A percentile compares a stretch with the other conserved stretches of the same genome.
These are phyloP conservation scores for Platycercus adscitus DNA, from an alignment of 2,113 vertebrate genomes.

Conservation along the genomic window DNA sequence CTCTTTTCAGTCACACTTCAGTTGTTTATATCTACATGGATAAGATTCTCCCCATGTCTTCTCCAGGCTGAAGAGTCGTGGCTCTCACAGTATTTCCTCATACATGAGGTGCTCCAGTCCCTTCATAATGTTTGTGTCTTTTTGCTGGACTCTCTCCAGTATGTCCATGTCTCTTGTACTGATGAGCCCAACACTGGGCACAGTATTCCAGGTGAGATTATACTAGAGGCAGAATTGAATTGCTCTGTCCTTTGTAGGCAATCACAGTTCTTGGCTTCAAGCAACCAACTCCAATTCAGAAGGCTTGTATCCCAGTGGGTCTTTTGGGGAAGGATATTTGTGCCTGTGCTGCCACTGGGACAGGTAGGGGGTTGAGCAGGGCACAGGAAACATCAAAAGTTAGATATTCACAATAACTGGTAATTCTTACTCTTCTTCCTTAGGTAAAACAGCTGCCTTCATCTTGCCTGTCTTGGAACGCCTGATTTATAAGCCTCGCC, in stretches of 20 bases:
- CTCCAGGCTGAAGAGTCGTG: not conserved
- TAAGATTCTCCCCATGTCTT: not conserved
- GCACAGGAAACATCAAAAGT: not conserved
- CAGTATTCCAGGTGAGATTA: not conserved
- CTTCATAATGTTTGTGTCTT: fast-evolving
- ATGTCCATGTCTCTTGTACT: not conserved
- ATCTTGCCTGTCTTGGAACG: slow-evolving; percentile 94
- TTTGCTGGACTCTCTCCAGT: not conserved
- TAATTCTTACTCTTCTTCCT: not conserved
- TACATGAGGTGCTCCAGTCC: not conserved
- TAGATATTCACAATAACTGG: not conserved
- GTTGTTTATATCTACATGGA: not conserved
- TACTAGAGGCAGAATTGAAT: not conserved
- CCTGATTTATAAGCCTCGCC: slow-evolving; percentile 92
- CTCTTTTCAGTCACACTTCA: not conserved
- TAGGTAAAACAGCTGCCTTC: slow-evolving; percentile 97
- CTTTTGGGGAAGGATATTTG: slow-evolving; percentile 95
- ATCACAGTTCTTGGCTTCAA: slow-evolving; percentile 91
- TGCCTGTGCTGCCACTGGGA: slow-evolving; percentile 96
- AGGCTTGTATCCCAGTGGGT: slow-evolving; percentile 93
- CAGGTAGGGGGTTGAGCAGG: slow-evolving; percentile 75
- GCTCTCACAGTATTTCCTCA: not conserved
- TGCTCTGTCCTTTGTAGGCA: slow-evolving; percentile 77
- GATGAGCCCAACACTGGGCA: not conserved
- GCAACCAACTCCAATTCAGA: slow-evolving; percentile 95